phyloP scores from a whole-genome alignment of 2,113 vertebrate species.

The Campylorhamphus procurvoides region DNA sequence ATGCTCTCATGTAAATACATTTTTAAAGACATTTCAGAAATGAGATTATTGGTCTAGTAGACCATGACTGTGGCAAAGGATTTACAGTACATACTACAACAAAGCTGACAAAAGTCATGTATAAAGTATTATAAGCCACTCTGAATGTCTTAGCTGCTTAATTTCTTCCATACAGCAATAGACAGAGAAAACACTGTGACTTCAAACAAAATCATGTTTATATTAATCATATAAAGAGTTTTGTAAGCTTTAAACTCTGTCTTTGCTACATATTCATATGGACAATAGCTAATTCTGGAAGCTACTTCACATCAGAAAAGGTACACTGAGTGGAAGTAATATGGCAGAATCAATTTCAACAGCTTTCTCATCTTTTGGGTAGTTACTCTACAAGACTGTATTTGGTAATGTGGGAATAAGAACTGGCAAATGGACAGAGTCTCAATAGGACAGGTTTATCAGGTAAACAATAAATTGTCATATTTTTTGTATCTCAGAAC shows the following conservation, averaged over 20 bases:
- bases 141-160: constrained; percentile 13
- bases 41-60: constrained; percentile 34
- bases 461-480: neutral
- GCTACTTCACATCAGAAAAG: neutral
- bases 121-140: neutral
- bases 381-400: neutral
- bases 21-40: constrained; percentile 52
- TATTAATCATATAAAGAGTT: neutral
- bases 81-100: neutral
- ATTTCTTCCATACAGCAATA: neutral
- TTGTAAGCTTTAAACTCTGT: neutral
- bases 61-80: constrained; percentile 16
- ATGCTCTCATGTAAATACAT: constrained; percentile 42
- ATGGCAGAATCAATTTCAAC: neutral
- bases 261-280: neutral
- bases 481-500: neutral
- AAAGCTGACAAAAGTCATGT: constrained; percentile 30
- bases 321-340: neutral
- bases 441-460: neutral
- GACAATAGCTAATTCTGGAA: neutral
- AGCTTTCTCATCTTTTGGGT: neutral
- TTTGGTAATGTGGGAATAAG: neutral
- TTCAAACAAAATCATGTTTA: neutral
- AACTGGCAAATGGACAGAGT: neutral
- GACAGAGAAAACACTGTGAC: neutral